A percentile compares a stretch with the other conserved stretches of the same genome.
phyloP scores from a whole-genome alignment of 2,113 vertebrate genomes.

The Cinclus cinclus region DNA sequence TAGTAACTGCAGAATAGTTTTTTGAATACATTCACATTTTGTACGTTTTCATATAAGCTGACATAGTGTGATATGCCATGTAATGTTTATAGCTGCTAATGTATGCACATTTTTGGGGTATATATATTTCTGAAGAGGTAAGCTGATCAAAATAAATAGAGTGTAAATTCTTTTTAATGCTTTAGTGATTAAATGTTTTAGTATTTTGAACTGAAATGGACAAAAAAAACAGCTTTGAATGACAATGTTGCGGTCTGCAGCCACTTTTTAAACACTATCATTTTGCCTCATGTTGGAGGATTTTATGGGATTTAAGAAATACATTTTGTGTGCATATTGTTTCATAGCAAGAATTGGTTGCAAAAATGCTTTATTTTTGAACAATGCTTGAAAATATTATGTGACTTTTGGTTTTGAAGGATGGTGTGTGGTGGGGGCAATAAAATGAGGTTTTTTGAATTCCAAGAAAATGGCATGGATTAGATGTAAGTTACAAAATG shows the following conservation, averaged over 20 bases:
- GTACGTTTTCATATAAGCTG: conserved; percentile 99
- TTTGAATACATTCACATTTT: conserved; percentile 97
- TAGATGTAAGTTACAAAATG: conserved; percentile 79
- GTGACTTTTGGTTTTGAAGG: conserved; percentile 86
- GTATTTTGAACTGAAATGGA: conserved; percentile 85
- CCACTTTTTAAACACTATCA: conserved; percentile 79
- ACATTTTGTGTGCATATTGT: conserved; percentile 91
- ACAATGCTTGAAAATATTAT: conserved; percentile 90
- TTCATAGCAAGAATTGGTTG: conserved; percentile 91
- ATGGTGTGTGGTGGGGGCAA: conserved; percentile 89
- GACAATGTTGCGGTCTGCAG: conserved; percentile 75
- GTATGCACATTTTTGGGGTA: conserved; percentile 94
- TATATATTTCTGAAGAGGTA: conserved; percentile 97
- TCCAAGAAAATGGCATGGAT: conserved; percentile 87
- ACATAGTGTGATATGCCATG: conserved; percentile 91
- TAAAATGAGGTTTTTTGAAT: conserved; percentile 88
- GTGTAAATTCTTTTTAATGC: conserved; percentile 91
- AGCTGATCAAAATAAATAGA: conserved; percentile 84
- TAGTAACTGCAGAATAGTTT: conserved; percentile 92
- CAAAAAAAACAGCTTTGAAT: conserved; percentile 79
- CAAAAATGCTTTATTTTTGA: conserved; percentile 93
- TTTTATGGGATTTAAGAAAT: conserved; percentile 85
- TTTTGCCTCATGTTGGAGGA: conserved; percentile 83
- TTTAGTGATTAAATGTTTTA: conserved; percentile 89
- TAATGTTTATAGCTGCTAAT: conserved; percentile 96